These are phyloP conservation scores for Amphilophus citrinellus DNA, from an alignment of 2,113 vertebrate species.

Conservation along the genomic window DNA sequence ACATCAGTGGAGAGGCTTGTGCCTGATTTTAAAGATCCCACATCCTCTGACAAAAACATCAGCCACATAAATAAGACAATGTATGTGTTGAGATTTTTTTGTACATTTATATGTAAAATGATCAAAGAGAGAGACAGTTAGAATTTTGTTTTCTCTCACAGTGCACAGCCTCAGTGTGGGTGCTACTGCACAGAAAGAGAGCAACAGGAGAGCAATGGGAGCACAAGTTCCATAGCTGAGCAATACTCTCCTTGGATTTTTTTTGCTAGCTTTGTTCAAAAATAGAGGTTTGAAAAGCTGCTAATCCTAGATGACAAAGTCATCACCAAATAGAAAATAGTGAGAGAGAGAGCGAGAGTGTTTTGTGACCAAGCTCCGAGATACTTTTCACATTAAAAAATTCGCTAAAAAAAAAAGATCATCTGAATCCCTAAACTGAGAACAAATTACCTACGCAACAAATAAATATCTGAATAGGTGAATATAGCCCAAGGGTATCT, in stretches of 20 bases:
- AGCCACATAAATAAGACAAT: background rate
- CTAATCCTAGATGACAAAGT: background rate
- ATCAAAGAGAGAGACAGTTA: background rate
- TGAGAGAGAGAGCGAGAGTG: background rate
- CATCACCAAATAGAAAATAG: background rate
- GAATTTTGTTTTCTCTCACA: conserved; percentile 17
- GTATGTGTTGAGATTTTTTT: background rate
- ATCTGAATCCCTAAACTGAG: background rate
- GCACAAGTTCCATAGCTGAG: background rate
- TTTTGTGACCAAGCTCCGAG: background rate
- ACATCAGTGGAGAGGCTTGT: background rate
- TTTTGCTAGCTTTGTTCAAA: background rate
- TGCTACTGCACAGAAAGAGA: conserved; percentile 11
- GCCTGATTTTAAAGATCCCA: background rate
- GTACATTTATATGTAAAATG: background rate
- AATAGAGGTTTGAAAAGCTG: background rate
- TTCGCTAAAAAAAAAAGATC: background rate
- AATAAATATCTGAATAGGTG: background rate
- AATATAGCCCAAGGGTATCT: background rate
- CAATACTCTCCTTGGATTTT: background rate
- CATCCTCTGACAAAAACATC: background rate
- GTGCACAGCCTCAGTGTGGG: background rate
- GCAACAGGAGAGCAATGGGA: background rate
- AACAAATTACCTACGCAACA: background rate
- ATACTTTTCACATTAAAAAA: background rate